Base-by-base conservation (phyloP, 1,140 invertebrate genomes). In the Tyrophagus putrescentiae region DNA sequence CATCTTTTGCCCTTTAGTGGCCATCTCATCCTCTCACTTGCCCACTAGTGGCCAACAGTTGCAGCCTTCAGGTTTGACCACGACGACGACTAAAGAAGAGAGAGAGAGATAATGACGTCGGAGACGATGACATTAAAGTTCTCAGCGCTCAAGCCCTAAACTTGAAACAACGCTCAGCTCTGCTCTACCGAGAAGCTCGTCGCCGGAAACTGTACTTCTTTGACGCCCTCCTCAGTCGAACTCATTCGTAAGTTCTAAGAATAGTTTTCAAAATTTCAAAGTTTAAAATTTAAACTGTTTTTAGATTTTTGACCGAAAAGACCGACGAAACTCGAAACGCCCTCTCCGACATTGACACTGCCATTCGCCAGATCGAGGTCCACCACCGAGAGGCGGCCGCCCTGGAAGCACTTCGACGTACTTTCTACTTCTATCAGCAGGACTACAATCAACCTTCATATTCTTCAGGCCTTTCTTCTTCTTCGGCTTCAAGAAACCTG, bases 131-230 rank as follows among this genome's bases (percentile, higher is more conserved):
- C n/a, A n/a, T n/a, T n/a, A n/a, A n/a, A n/a, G n/a, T 54, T 3
- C 39, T 54, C n/a, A n/a, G 25, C 39, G 52, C 52, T 3, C 52
- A 54, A 34, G 52, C 52, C 16, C 25, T 27, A 3, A 54, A 54
- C 25, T 13, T 54, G 3, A 54, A 54, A 31, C 52, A 54, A 33
- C 1, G 52, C 21, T 21, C 52, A 9, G 27, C n/a, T 21, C 25
- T 54, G 3, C 28, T 54, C 2, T 54, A 54, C 13, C 3, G 4
- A 1, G 52, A 54, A 31, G 52, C 52, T 4, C 13, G 28, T 18
- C 11, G 31, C 4, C 13, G 52, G 11, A 54, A 32, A 33, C n/a
- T 54, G 28, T 9, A 27, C 2, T 54, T 54, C 25, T 54, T 54
- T 13, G 52, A 54, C 39, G 25, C 13, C 18, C 25, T 54, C n/a